Evolutionary conservation across 1,140 invertebrate genomes (phyloP), one percentile per base, ranked within the genome.

Genomic region (honey bee (Apis mellifera)): DNA sequence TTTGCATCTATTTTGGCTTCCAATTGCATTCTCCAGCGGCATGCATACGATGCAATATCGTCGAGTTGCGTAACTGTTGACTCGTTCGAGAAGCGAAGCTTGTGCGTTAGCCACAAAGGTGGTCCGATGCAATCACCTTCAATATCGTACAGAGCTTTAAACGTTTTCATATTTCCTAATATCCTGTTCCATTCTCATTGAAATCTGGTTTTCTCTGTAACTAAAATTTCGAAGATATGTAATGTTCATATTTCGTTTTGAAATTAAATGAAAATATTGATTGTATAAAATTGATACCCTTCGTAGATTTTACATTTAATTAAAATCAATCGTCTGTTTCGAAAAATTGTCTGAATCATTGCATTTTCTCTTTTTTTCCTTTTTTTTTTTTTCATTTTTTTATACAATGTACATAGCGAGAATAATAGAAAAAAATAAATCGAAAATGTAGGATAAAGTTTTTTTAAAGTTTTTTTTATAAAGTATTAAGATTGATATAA

Each of bases 31-130:
- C 54, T 50, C 32, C 54, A 21, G 23, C 26, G 21, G 26, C 21
- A 26, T 78, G 64, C 48, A 68, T 48, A 21, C 75, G 26, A 15
- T 69, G 65, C 54, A 69, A 69, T 78, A 78, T 68, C 54, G 65
- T 23, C 42, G 54, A 59, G 54, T 78, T 78, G 65, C 76, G 42
- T 69, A 78, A 78, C 65, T 59, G 64, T 54, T 59, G 64, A 54
- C 54, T 78, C 17, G 17, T 50, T 78, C n/a, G n/a, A 32, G 73
- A 48, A 23, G 60, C 13, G 73, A 64, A n/a, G 26, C 62, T 65
- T 19, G 62, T 52, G 68, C 68, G 48, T 70, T 50, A 23, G 23
- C 21, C 76, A 69, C 65, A 78, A 60, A 78, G 65, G 21, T 66
- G 19, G 76, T 5, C 50, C 42, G 21, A 78, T 59, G 32, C 76